These are phyloP conservation scores for Anoplius nigerrimus DNA, from an alignment of 2,888 invertebrate genomes.

Conservation along the genomic window DNA sequence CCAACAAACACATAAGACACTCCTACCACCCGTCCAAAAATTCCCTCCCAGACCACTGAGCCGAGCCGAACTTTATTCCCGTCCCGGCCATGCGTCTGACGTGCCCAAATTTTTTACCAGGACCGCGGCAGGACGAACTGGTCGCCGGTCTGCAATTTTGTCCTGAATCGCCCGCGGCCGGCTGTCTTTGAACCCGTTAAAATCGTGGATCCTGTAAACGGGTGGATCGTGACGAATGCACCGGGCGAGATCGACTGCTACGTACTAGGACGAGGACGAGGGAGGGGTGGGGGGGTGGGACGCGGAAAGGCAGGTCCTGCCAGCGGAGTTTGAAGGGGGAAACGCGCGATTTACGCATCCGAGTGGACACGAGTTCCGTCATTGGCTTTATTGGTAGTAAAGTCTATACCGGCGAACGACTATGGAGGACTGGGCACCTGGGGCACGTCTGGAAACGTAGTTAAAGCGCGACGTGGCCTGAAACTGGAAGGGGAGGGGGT, in stretches of 20 bases:
- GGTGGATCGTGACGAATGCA: conserved; percentile 55
- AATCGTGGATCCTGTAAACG: conserved; percentile 35
- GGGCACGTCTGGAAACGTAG: conserved; percentile 66
- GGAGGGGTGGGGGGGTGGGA: not conserved
- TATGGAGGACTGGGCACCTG: conserved; percentile 63
- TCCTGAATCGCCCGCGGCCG: not conserved
- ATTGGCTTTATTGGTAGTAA: conserved; percentile 71
- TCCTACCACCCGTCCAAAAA: too few species aligned
- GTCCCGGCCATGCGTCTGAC: too few species aligned
- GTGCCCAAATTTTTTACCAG: too few species aligned
- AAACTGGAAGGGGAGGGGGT: not conserved
- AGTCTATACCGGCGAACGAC: conserved; percentile 65
- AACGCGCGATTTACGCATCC: conserved; percentile 66
- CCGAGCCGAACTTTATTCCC: too few species aligned
- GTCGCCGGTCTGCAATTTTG: too few species aligned
- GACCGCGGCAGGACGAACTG: too few species aligned
- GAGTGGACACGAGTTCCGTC: conserved; percentile 66
- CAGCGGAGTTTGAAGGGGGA: conserved; percentile 18
- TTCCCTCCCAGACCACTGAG: too few species aligned
- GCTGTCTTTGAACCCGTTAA: conserved; percentile 54
- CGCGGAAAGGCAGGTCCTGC: conserved; percentile 1
- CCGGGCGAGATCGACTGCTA: conserved; percentile 39
- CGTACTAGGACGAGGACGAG: conserved; percentile 37
- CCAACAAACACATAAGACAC: too few species aligned
- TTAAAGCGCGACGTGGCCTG: conserved; percentile 50